Conservation (phyloP, 1,140 invertebrate genomes). For the Pseudomyrmex sp. region DNA sequence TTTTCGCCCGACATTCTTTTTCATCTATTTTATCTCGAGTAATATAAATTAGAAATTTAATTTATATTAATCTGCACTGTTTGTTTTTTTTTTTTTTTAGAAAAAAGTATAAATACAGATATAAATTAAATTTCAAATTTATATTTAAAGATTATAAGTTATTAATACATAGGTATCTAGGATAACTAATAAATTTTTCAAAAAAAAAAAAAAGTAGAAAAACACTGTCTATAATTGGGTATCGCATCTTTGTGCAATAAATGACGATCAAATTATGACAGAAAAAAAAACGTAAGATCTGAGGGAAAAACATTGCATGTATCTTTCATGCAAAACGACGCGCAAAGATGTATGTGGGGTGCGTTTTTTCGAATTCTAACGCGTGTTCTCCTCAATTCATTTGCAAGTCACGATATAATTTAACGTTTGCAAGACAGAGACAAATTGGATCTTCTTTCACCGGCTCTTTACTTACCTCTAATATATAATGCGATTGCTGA, state of each 20-base stretch:
- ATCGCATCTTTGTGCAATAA: background rate
- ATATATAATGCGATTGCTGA: conserved; percentile 1
- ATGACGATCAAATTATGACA: too few species aligned
- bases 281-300: background rate
- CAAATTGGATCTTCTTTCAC: conserved; percentile 18
- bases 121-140: background rate
- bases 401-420: conserved; percentile 28
- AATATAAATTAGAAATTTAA: too few species aligned
- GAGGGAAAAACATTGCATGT: background rate
- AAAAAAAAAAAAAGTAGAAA: background rate
- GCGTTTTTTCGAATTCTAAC: conserved; percentile 14
- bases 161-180: too few species aligned
- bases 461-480: background rate
- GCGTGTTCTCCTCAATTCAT: background rate
- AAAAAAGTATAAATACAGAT: background rate
- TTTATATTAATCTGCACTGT: too few species aligned
- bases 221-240: background rate
- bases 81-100: background rate
- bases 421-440: background rate
- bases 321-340: background rate
- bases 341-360: background rate
- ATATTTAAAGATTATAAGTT: too few species aligned
- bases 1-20: background rate
- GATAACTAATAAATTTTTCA: background rate
- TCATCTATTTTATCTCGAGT: too few species aligned